phyloP scores from a whole-genome alignment of 2,797 vertebrate genomes.

The Argya squamiceps region DNA sequence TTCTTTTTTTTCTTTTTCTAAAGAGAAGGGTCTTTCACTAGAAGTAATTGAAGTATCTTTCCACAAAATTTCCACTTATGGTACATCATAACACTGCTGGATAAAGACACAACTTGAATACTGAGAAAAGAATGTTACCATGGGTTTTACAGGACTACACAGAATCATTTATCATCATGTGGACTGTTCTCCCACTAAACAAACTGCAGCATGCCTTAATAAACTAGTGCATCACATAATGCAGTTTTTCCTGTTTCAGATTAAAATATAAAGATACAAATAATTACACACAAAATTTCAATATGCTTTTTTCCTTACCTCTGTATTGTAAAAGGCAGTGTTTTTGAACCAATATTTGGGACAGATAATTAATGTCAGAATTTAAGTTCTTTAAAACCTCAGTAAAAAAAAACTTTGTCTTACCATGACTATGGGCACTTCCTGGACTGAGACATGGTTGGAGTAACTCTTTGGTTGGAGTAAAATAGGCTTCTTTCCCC shows the following conservation, averaged over 20 bases:
- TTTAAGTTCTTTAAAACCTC: not conserved
- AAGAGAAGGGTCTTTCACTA: not conserved
- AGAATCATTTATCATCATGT: not conserved
- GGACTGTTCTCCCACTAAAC: not conserved
- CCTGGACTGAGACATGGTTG: constrained; percentile 86
- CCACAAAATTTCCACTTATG: not conserved
- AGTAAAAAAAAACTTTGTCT: constrained; percentile 21
- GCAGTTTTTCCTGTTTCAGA: not conserved
- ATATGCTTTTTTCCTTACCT: not conserved
- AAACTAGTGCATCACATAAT: fast-evolving
- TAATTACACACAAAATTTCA: not conserved
- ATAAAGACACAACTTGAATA: not conserved
- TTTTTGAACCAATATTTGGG: not conserved
- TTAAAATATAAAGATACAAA: not conserved
- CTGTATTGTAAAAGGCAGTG: not conserved
- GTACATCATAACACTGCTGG: not conserved
- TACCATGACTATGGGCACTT: constrained; percentile 88
- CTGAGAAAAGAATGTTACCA: fast-evolving
- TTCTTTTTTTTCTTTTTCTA: not conserved
- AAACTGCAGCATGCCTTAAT: not conserved
- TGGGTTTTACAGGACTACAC: not conserved
- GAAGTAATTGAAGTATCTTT: not conserved
- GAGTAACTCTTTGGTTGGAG: constrained; percentile 87
- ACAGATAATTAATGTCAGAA: not conserved
- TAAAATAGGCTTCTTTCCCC: constrained; percentile 88